These are phyloP conservation scores for Gymnopithys bicolor DNA, from an alignment of 2,797 vertebrate species.

Conservation along the genomic window DNA sequence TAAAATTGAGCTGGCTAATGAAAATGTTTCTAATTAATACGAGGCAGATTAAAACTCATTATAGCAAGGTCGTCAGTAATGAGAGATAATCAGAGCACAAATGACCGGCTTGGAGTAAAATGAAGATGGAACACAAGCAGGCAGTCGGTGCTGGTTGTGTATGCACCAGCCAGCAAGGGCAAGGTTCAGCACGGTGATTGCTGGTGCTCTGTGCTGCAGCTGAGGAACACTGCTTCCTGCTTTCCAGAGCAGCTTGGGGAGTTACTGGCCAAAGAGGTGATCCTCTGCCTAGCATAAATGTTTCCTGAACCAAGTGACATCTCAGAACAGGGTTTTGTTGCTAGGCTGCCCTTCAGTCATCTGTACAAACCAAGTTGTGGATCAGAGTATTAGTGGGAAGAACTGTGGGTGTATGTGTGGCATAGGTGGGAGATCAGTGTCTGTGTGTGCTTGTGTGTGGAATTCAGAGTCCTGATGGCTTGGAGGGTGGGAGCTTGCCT, in stretches of 20 bases:
- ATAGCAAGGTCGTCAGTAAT: conserved; percentile 78
- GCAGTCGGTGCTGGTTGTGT: background rate
- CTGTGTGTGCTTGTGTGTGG: background rate
- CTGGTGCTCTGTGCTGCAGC: background rate
- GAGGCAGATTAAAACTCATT: conserved; percentile 80
- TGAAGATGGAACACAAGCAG: conserved; percentile 50
- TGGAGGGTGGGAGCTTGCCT: background rate
- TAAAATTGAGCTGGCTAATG: conserved; percentile 73
- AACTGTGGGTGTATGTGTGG: background rate
- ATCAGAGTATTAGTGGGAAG: background rate
- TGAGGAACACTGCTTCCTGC: background rate
- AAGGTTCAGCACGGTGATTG: conserved; percentile 36
- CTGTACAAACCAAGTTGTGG: background rate
- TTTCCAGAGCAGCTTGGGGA: background rate
- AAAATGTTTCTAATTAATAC: conserved; percentile 81
- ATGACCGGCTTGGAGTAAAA: conserved; percentile 68
- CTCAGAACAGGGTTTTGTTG: background rate
- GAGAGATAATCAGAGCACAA: conserved; percentile 77
- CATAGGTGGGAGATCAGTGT: background rate
- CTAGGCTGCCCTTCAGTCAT: background rate
- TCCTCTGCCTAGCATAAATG: background rate
- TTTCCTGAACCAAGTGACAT: background rate
- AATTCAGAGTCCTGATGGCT: background rate
- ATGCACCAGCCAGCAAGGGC: background rate
- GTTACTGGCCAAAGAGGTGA: background rate